These are phyloP conservation scores for Drosophila emarginata DNA, from an alignment of 2,888 invertebrate species.

Conservation along the genomic window DNA sequence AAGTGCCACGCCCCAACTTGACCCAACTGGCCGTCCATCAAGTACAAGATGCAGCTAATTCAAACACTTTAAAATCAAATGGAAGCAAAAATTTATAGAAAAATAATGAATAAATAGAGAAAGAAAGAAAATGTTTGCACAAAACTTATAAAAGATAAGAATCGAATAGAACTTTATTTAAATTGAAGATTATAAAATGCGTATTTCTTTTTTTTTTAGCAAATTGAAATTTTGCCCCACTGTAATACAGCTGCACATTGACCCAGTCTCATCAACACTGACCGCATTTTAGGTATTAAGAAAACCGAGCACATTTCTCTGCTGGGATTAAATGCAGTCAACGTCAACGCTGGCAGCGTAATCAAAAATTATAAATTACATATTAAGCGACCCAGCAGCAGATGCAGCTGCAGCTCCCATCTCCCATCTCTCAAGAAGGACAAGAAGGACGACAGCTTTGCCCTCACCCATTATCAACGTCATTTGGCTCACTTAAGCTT, in stretches of 20 bases:
- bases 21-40: not conserved
- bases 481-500: conserved; percentile 73
- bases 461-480: conserved; percentile 67
- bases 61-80: conserved; percentile 41
- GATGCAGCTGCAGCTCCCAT: conserved; percentile 11
- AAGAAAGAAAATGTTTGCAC: not conserved
- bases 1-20: conserved; percentile 45
- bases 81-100: not conserved
- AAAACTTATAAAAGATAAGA: not conserved
- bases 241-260: not conserved
- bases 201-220: too few species aligned
- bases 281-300: conserved; percentile 59
- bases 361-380: conserved; percentile 75
- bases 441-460: conserved; percentile 3
- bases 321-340: conserved; percentile 59
- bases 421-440: not conserved
- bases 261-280: conserved; percentile 22
- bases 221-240: not conserved
- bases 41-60: conserved; percentile 36
- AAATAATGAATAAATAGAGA: not conserved
- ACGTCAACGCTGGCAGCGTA: conserved; percentile 46
- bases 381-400: conserved; percentile 56
- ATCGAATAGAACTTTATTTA: not conserved
- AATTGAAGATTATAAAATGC: too few species aligned
- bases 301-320: conserved; percentile 61